Evolutionary conservation across 2,797 vertebrate genomes (phyloP).

Genomic region (Kryptopterus vitreolus): DNA sequence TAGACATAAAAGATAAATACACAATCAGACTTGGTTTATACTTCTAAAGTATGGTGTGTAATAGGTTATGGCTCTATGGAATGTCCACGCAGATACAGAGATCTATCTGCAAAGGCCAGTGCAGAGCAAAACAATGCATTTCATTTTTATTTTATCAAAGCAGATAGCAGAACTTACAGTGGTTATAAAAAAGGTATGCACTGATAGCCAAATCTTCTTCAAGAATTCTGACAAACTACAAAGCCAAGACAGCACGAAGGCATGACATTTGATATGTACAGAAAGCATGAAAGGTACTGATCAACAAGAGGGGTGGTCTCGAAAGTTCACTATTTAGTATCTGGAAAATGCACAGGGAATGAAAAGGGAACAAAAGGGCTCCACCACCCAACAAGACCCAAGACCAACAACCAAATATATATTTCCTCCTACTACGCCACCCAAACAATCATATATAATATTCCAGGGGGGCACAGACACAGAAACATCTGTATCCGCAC

Average conservation of each 20-base stretch:
- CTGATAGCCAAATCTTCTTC: not conserved
- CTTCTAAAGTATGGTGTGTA: not conserved
- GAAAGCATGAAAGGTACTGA: not conserved
- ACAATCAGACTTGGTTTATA: not conserved
- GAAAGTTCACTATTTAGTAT: slow-evolving; percentile 4
- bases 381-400: no score
- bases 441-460: no score
- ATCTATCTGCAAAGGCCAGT: not conserved
- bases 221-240: not conserved
- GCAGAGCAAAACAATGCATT: not conserved
- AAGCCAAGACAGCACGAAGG: not conserved
- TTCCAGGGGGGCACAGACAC: slow-evolving; percentile 36
- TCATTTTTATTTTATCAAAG: not conserved
- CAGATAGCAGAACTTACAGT: not conserved
- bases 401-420: no score
- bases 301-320: not conserved
- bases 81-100: slow-evolving; percentile 5
- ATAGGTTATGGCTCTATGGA: slow-evolving; percentile 3
- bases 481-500: slow-evolving; percentile 70
- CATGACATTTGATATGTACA: not conserved
- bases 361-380: slow-evolving; percentile 49
- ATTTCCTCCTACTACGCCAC: no score
- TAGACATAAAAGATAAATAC: not conserved
- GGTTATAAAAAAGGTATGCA: not conserved
- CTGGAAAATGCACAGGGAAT: slow-evolving; percentile 19